Conservation (phyloP, 2,888 invertebrate species). For the Rhopalosiphum nymphaeae region DNA sequence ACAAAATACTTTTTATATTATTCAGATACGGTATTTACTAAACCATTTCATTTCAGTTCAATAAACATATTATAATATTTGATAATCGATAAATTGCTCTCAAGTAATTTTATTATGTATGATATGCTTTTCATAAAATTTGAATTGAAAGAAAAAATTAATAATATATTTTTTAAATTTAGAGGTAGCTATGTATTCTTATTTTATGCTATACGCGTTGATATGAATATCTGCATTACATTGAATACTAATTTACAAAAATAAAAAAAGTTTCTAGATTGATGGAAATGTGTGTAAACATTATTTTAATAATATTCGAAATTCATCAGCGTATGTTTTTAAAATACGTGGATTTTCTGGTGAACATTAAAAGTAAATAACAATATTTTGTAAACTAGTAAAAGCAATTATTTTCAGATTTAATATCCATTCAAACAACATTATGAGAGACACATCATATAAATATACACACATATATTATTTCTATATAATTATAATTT, state of each 20-base stretch:
- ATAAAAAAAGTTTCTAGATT: background rate
- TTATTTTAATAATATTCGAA: background rate
- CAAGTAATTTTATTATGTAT: background rate
- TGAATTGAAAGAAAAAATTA: background rate
- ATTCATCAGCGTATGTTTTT: background rate
- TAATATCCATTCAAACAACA: background rate
- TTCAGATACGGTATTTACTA: background rate
- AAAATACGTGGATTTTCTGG: background rate
- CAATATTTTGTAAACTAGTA: background rate
- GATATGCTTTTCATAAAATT: background rate
- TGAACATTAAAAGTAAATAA: background rate
- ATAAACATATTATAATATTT: background rate
- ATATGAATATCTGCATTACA: background rate
- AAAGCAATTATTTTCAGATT: background rate
- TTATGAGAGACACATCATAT: background rate
- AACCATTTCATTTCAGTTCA: conserved; percentile 6
- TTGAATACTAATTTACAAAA: background rate
- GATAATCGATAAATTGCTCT: background rate
- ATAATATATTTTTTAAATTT: background rate
- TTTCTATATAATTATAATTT: background rate
- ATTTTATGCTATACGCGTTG: background rate
- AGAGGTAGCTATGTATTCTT: background rate
- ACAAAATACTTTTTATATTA: background rate
- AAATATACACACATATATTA: background rate
- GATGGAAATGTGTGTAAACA: background rate